Evolutionary conservation across 2,797 vertebrate genomes (phyloP).

Genomic region (Enteromius paludinosus): DNA sequence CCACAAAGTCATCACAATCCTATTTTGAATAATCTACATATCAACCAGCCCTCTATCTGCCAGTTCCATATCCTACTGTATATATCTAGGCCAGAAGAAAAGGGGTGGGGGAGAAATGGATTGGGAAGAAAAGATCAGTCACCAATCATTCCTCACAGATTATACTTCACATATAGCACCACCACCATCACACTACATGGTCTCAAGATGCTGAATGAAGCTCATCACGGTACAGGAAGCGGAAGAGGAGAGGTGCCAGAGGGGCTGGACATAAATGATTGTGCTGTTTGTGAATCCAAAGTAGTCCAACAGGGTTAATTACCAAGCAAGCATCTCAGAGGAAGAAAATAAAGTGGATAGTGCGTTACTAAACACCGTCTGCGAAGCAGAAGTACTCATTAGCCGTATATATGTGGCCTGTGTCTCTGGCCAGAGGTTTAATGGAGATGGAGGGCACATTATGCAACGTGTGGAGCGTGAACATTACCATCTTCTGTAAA

Average conservation of each 20-base stretch:
- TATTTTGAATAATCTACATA: not conserved
- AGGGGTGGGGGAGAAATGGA: not conserved
- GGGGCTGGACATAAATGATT: slow-evolving; percentile 24
- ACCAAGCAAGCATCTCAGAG: slow-evolving; percentile 23
- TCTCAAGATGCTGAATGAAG: not conserved
- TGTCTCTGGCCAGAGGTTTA: slow-evolving; percentile 30
- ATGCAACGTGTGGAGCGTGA: not conserved
- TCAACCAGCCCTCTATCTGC: not conserved
- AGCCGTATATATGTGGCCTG: slow-evolving; percentile 27
- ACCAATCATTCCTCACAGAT: not conserved
- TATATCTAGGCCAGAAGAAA: slow-evolving; percentile 41
- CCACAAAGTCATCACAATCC: not conserved
- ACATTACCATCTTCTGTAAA: not conserved
- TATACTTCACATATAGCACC: slow-evolving; percentile 7
- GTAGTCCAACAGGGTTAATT: slow-evolving; percentile 48
- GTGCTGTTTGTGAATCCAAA: slow-evolving; percentile 23
- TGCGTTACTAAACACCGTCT: slow-evolving; percentile 25
- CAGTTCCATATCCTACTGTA: slow-evolving; percentile 11
- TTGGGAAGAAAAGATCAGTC: not conserved
- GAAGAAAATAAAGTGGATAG: slow-evolving; percentile 42
- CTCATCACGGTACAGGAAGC: slow-evolving; percentile 27
- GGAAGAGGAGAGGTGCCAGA: slow-evolving; percentile 6
- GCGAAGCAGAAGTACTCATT: slow-evolving; percentile 20
- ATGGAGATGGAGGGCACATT: slow-evolving; percentile 23
- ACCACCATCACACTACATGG: not conserved